Conservation (phyloP, 1,140 invertebrate genomes). For the Phortica variegata region DNA sequence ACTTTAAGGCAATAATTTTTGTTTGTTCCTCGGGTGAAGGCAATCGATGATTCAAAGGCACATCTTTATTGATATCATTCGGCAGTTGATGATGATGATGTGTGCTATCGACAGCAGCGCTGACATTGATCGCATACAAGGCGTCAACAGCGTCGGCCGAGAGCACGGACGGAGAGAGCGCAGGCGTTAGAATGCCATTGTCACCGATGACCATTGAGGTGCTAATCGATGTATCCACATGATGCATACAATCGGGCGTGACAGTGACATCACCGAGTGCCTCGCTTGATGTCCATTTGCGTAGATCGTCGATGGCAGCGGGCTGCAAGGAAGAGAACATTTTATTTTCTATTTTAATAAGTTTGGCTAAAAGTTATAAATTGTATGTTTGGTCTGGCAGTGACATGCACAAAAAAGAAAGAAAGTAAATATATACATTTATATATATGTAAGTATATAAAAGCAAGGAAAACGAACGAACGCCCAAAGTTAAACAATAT, state of each 20-base stretch:
- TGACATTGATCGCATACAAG: constrained; percentile 44
- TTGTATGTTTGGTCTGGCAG: no score
- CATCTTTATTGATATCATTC: constrained; percentile 63
- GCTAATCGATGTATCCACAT: constrained; percentile 53
- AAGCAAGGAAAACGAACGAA: no score
- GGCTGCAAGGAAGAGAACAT: constrained; percentile 62
- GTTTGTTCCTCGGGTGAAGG: constrained; percentile 82
- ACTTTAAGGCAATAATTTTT: constrained; percentile 76
- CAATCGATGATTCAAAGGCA: constrained; percentile 75
- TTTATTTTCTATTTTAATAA: constrained; percentile 23
- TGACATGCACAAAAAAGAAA: no score
- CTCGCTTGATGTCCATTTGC: constrained; percentile 81
- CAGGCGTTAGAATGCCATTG: constrained; percentile 47
- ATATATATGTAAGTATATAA: no score
- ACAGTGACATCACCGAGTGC: constrained; percentile 80
- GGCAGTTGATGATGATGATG: constrained; percentile 34
- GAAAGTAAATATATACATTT: no score
- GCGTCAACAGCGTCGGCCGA: constrained; percentile 51
- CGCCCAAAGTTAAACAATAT: no score
- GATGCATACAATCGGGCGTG: constrained; percentile 69
- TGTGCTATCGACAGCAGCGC: constrained; percentile 40
- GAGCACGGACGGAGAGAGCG: constrained; percentile 53
- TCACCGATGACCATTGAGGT: constrained; percentile 49
- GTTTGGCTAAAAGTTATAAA: constrained; percentile 30
- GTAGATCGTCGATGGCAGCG: constrained; percentile 73